Base-by-base conservation (phyloP, 2,113 vertebrate species). In the Sinocyclocheilus rhinocerous region DNA sequence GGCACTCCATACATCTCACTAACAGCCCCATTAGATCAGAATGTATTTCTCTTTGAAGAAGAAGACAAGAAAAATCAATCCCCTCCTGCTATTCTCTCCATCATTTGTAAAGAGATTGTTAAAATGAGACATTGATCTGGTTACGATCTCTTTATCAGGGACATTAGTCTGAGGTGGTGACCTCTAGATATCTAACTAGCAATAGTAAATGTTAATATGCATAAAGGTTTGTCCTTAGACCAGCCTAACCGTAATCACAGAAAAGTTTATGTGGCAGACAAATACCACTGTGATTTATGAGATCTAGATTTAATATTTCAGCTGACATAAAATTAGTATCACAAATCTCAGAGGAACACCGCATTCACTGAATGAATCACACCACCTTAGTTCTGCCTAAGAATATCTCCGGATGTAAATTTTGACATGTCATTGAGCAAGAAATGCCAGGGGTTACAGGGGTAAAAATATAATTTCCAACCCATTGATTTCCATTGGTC, bases 21-120 rank as follows among this genome's bases (percentile, higher is more conserved):
- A 84, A 76, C 83, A 52, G 57, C 24, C 55, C 69, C 16, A 52
- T 84, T 76, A 84, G 20, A 76, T 65, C n/a, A 20, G 59, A 85
- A 26, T 65, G 6, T 33, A 67, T 84, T 29, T 61, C 33, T 33
- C 57, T 5, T 39, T 7, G 48, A 57, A 33, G 26, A 59, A 78
- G 22, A 6, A 12, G 18, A 84, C 36, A 9, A 36, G 15, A 15
- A 50, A 76, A 76, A 33, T 76, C 83, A 33, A 67, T 67, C 39
- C 13, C 39, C 77, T 24, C n/a, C 8, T 45, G 59, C 78, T 81
- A 7, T 81, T 18, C 57, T 76, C 63, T 55, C 61, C 10, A 42
- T 78, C 26, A 80, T 80, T 42, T 61, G 55, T 79, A 39, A 61
- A 22, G 55, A n/a, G 77, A 39, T 42, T n/a, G 77, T 80, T 80